A percentile compares a stretch with the other conserved stretches of the same genome.
phyloP scores from a whole-genome alignment of 2,888 invertebrate species.

The Brenthis ino region DNA sequence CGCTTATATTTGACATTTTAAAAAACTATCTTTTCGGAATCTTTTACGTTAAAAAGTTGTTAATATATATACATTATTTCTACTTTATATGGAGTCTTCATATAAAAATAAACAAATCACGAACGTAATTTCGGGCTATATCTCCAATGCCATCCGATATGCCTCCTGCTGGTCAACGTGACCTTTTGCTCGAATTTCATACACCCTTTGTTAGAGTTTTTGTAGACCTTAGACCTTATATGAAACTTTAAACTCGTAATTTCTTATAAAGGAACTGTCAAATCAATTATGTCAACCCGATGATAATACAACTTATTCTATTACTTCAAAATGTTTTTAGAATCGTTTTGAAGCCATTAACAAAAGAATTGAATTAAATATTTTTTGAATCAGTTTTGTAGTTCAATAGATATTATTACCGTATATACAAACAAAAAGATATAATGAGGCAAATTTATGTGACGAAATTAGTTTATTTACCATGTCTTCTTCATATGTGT shows the following conservation, averaged over 20 bases:
- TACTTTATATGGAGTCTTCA: not conserved
- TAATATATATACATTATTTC: not conserved
- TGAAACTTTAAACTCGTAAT: slow-evolving; percentile 7
- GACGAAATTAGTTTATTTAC: too few species aligned
- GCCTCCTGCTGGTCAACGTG: slow-evolving; percentile 21
- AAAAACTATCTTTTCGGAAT: too few species aligned
- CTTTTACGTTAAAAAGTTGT: not conserved
- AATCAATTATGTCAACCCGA: not conserved
- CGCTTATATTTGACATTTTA: too few species aligned
- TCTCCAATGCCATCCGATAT: slow-evolving; percentile 27
- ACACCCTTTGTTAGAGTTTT: slow-evolving; percentile 12
- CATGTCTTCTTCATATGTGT: too few species aligned
- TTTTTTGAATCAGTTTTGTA: not conserved
- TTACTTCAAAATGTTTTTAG: too few species aligned
- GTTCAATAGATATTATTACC: not conserved
- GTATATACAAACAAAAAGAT: not conserved
- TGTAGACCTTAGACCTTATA: slow-evolving; percentile 5
- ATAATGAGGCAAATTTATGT: too few species aligned
- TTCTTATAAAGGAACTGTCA: not conserved
- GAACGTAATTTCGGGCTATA: slow-evolving; percentile 18
- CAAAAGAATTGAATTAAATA: not conserved
- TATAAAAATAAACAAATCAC: slow-evolving; percentile 2
- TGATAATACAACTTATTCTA: not conserved
- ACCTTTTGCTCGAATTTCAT: slow-evolving; percentile 29
- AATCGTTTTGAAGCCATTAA: not conserved